phyloP scores from a whole-genome alignment of 2,113 vertebrate genomes.

The Heptranchias perlo region DNA sequence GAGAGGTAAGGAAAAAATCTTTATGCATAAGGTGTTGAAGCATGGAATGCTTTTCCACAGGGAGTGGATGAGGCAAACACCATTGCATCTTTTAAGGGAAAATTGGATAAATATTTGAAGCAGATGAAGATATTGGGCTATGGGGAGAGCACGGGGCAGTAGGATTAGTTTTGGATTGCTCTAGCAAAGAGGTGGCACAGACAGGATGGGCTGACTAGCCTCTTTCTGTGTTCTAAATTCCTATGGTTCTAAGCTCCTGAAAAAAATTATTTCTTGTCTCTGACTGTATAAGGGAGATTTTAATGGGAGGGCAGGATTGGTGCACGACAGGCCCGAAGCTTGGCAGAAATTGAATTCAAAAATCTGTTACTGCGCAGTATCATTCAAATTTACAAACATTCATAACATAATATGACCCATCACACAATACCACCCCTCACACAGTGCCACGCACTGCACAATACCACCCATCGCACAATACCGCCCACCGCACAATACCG shows the following conservation, averaged over 20 bases:
- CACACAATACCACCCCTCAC: no score
- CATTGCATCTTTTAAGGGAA: neutral
- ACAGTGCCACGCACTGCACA: neutral
- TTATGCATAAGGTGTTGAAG: neutral
- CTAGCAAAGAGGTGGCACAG: neutral
- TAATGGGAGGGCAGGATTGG: neutral
- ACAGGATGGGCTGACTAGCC: neutral
- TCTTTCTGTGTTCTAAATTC: neutral
- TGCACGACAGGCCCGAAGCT: neutral
- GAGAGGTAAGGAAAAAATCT: neutral
- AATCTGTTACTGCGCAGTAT: neutral
- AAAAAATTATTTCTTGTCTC: neutral
- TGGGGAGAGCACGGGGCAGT: neutral
- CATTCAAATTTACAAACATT: neutral
- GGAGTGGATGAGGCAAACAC: neutral
- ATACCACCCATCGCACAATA: neutral
- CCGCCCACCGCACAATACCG: no score
- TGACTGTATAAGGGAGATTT: neutral
- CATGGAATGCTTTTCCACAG: neutral
- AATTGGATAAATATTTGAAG: neutral
- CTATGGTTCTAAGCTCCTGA: neutral
- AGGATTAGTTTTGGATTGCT: neutral
- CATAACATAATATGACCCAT: no score
- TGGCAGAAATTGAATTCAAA: neutral
- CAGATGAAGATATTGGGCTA: neutral